These are phyloP conservation scores for Tetropium fuscum DNA, from an alignment of 2,888 invertebrate species.

Conservation along the genomic window DNA sequence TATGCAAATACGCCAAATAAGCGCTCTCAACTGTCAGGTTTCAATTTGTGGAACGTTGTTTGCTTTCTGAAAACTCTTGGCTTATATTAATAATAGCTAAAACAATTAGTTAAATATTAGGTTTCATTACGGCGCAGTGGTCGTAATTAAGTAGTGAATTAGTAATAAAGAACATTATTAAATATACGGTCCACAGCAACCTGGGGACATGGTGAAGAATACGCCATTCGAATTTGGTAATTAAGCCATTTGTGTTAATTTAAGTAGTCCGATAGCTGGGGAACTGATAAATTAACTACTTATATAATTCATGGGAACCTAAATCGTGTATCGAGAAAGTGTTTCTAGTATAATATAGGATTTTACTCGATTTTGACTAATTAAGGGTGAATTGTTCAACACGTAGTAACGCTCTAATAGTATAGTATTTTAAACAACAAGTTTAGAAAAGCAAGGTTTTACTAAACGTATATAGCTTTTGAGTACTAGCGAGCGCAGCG, in stretches of 20 bases:
- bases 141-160: conserved; percentile 63
- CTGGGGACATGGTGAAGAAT: conserved; percentile 24
- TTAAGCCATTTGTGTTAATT: conserved; percentile 33
- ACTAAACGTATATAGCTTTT: too few species aligned
- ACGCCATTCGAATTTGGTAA: conserved; percentile 18
- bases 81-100: conserved; percentile 62
- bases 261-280: too few species aligned
- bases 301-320: too few species aligned
- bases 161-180: conserved; percentile 48
- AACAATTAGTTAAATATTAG: conserved; percentile 67
- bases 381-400: too few species aligned
- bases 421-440: too few species aligned
- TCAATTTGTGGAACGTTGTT: not conserved
- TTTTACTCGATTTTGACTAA: too few species aligned
- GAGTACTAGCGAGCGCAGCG: too few species aligned
- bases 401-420: too few species aligned
- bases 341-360: too few species aligned
- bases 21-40: not conserved
- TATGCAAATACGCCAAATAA: not conserved
- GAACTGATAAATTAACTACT: too few species aligned
- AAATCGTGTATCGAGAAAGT: too few species aligned
- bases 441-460: too few species aligned
- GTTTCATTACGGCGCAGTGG: conserved; percentile 60
- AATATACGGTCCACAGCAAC: conserved; percentile 22
- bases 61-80: conserved; percentile 6